Evolutionary conservation across 2,888 invertebrate genomes (phyloP).

Genomic region (Hirudinaria manillensis): DNA sequence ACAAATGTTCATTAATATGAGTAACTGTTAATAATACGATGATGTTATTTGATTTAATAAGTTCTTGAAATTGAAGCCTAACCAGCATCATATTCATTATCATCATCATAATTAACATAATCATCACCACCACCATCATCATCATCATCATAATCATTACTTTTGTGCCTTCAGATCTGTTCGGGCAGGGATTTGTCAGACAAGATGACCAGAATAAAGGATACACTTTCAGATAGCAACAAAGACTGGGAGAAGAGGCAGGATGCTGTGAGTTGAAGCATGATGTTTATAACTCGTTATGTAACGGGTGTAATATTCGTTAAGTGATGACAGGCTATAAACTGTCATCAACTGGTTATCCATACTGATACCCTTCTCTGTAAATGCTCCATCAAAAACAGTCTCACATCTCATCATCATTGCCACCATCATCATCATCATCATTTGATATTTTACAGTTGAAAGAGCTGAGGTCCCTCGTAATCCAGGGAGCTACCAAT

Average conservation of each 20-base stretch:
- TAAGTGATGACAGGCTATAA: not conserved
- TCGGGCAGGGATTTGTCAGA: conserved; percentile 77
- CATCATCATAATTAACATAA: conserved; percentile 1
- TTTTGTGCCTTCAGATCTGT: conserved; percentile 61
- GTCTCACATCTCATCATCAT: too few species aligned
- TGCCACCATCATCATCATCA: too few species aligned
- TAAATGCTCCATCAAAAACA: too few species aligned
- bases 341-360: not conserved
- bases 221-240: conserved; percentile 70
- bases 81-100: conserved; percentile 32
- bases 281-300: not conserved
- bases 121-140: not conserved
- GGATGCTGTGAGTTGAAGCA: conserved; percentile 67
- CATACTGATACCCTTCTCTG: too few species aligned
- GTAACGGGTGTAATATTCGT: not conserved
- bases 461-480: conserved; percentile 74
- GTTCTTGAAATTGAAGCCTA: not conserved
- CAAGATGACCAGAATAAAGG: conserved; percentile 68
- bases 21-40: too few species aligned
- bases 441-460: conserved; percentile 60
- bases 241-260: conserved; percentile 90
- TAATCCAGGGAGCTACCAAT: conserved; percentile 74
- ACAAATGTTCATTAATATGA: not conserved
- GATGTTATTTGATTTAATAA: too few species aligned
- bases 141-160: conserved; percentile 15